A percentile compares a stretch with the other conserved stretches of the same genome.
phyloP scores from a whole-genome alignment of 2,113 vertebrate species.

The Erinaceus europaeus region DNA sequence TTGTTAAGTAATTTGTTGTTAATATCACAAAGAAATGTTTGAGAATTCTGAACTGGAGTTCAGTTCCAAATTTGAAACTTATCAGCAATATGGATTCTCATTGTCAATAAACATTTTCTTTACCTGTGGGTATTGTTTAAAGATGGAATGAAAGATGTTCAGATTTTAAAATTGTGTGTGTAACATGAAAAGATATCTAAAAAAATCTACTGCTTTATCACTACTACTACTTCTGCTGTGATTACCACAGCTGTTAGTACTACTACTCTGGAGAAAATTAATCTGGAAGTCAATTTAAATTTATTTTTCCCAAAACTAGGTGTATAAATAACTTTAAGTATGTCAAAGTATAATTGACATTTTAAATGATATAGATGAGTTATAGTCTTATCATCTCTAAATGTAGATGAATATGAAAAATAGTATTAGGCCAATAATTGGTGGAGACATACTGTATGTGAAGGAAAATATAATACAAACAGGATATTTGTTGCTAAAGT shows the following conservation, averaged over 20 bases:
- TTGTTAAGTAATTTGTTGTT: background rate
- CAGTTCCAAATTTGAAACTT: background rate
- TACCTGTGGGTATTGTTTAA: background rate
- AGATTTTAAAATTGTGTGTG: background rate
- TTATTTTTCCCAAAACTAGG: background rate
- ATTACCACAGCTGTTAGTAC: too few species aligned
- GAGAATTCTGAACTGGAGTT: background rate
- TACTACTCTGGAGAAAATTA: background rate
- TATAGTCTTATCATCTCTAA: background rate
- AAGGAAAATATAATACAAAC: constrained; percentile 3
- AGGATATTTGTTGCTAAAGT: background rate
- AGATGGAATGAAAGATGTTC: background rate
- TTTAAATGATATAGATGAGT: background rate
- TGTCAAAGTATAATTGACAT: background rate
- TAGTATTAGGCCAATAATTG: background rate
- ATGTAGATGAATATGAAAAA: background rate
- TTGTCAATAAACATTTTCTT: background rate
- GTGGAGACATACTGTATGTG: background rate
- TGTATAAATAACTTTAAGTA: background rate
- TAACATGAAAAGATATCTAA: background rate
- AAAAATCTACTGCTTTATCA: background rate
- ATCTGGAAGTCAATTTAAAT: background rate
- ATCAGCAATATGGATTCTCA: background rate
- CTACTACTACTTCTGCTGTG: background rate
- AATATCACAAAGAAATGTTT: background rate